Evolutionary conservation across 2,888 invertebrate genomes (phyloP).

Genomic region (Ochropleura leucogaster): DNA sequence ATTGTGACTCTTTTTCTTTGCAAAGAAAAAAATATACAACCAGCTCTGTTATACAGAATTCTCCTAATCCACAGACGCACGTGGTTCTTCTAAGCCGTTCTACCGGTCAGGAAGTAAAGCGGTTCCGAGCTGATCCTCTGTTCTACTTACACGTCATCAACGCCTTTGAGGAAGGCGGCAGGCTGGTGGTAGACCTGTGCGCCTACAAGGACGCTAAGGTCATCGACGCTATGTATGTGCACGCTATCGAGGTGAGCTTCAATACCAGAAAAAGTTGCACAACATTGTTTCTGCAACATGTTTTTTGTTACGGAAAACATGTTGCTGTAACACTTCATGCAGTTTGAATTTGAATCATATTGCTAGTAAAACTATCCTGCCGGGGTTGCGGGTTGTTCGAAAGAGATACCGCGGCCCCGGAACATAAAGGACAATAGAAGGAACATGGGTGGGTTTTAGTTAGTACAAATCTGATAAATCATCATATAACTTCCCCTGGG

Average conservation of each 20-base stretch:
- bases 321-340: neutral
- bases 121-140: conserved; percentile 91
- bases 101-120: conserved; percentile 88
- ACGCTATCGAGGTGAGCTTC: conserved; percentile 93
- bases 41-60: neutral
- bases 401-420: too few relatives aligned
- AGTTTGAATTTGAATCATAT: neutral
- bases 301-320: neutral
- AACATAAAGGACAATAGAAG: too few relatives aligned
- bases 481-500: too few relatives aligned
- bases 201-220: conserved; percentile 95
- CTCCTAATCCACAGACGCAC: conserved; percentile 86
- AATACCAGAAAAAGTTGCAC: neutral
- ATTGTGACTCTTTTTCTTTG: neutral
- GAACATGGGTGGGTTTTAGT: too few relatives aligned
- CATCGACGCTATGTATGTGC: conserved; percentile 96
- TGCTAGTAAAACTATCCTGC: neutral
- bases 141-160: conserved; percentile 97
- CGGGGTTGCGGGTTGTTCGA: too few relatives aligned
- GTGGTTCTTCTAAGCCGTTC: conserved; percentile 92
- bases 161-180: conserved; percentile 93
- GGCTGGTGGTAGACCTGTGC: conserved; percentile 95
- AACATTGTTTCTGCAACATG: neutral
- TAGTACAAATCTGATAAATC: too few relatives aligned
- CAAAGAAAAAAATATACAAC: neutral